phyloP scores from a whole-genome alignment of 2,888 invertebrate species.

The Eilema sororculum region DNA sequence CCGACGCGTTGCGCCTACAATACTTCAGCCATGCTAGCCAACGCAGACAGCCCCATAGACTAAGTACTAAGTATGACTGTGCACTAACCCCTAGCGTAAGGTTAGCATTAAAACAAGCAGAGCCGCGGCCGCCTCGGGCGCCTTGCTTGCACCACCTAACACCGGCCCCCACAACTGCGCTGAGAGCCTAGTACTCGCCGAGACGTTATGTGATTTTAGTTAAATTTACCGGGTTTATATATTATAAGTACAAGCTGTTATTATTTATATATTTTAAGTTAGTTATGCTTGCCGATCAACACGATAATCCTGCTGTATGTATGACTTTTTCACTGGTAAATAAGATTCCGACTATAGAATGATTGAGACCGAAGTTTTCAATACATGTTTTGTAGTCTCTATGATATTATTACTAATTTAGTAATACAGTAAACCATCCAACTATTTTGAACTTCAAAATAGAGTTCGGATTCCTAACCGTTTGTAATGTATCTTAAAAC shows the following conservation, averaged over 20 bases:
- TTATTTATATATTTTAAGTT: constrained; percentile 58
- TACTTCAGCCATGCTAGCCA: constrained; percentile 27
- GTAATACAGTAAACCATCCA: background rate
- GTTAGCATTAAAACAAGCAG: constrained; percentile 53
- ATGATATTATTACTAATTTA: background rate
- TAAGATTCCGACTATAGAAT: background rate
- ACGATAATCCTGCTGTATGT: constrained; percentile 31
- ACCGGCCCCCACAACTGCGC: constrained; percentile 40
- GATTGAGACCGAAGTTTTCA: background rate
- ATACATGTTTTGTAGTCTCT: background rate
- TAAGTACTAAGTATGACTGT: constrained; percentile 69
- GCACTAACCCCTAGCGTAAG: constrained; percentile 81
- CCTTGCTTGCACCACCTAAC: constrained; percentile 65
- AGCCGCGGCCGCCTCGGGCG: constrained; percentile 69
- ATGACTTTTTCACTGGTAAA: constrained; percentile 20
- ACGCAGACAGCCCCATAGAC: constrained; percentile 68
- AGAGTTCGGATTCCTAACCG: background rate
- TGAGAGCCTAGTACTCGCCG: constrained; percentile 62
- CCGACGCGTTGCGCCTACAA: constrained; percentile 60
- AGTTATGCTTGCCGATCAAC: constrained; percentile 56
- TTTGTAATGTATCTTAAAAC: background rate
- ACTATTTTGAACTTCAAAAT: background rate
- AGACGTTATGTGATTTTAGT: constrained; percentile 79
- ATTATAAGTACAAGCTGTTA: constrained; percentile 80
- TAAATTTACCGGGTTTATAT: constrained; percentile 72